These are phyloP conservation scores for Physeter macrocephalus DNA, from an alignment of 2,113 vertebrate species.

Conservation along the genomic window DNA sequence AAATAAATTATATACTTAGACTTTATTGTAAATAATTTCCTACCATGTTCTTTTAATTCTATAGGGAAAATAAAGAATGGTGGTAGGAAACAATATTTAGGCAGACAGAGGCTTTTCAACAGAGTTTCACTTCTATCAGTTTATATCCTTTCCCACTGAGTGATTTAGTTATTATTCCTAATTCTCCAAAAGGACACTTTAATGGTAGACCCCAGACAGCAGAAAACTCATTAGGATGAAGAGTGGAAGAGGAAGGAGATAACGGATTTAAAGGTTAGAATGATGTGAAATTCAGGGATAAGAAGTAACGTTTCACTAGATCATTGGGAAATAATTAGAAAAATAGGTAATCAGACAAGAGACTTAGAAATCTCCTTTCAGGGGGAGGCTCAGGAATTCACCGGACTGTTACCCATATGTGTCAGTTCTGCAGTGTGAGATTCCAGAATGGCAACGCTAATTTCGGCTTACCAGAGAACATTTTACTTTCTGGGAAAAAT, in stretches of 20 bases:
- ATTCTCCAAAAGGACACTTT: neutral
- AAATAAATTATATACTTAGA: neutral
- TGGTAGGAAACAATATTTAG: neutral
- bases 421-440: neutral
- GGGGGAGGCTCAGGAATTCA: neutral
- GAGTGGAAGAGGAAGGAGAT: neutral
- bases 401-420: neutral
- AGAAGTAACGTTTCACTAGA: neutral
- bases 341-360: neutral
- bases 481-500: neutral
- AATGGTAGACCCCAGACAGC: neutral
- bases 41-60: neutral
- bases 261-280: neutral
- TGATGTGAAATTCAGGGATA: neutral
- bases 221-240: neutral
- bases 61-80: neutral
- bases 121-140: neutral
- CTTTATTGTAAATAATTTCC: neutral
- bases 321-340: constrained; percentile 5
- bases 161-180: constrained; percentile 11
- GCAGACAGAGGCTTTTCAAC: neutral
- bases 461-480: neutral
- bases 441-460: neutral
- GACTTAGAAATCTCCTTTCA: neutral
- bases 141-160: neutral